Evolutionary conservation across 1,140 invertebrate genomes (phyloP).

Genomic region (Phymorhynchus buccinoides): DNA sequence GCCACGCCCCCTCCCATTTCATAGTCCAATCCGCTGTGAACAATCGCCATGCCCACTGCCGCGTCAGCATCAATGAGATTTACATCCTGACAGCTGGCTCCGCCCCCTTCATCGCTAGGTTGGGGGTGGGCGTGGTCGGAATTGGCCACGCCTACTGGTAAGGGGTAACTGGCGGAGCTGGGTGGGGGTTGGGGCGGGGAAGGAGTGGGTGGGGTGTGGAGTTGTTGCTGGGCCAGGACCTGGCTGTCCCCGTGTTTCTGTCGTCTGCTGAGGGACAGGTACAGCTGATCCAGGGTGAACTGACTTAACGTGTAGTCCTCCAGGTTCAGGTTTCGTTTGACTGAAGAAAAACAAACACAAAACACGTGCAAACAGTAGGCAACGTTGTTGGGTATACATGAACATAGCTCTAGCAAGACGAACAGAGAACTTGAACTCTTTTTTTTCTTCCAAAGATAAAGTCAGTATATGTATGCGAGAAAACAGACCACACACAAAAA

Average conservation of each 20-base stretch:
- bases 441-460: no score
- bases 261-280: slow-evolving; percentile 17
- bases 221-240: neutral
- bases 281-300: slow-evolving; percentile 21
- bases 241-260: slow-evolving; percentile 21
- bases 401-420: no score
- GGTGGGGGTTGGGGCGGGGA: neutral
- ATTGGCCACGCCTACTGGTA: neutral
- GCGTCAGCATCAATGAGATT: neutral
- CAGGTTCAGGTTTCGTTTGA: slow-evolving; percentile 31
- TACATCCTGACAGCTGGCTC: neutral
- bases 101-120: neutral
- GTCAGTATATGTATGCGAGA: no score
- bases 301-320: slow-evolving; percentile 33
- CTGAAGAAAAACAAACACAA: neutral
- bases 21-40: neutral
- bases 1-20: slow-evolving; percentile 1
- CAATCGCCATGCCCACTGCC: neutral
- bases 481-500: no score
- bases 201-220: neutral
- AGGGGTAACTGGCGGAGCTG: neutral
- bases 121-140: neutral
- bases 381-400: no score
- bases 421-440: no score
- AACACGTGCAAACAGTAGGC: no score